Evolutionary conservation across 2,113 vertebrate species (phyloP).

Genomic region (Meriones unguiculatus): DNA sequence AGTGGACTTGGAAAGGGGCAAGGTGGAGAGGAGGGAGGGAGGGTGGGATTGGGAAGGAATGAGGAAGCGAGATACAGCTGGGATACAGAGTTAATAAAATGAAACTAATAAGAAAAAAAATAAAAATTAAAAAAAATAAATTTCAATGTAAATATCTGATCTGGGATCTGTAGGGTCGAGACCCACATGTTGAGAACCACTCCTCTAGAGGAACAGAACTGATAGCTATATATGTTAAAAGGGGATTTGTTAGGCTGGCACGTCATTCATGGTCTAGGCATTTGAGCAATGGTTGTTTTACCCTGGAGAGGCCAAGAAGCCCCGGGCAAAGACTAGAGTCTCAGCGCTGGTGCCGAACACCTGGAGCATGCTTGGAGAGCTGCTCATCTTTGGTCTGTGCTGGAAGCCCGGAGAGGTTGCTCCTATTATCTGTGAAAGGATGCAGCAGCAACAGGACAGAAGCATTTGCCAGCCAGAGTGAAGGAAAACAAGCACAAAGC

Average conservation of each 20-base stretch:
- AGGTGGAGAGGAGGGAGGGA: too few relatives aligned
- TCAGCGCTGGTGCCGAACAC: not conserved
- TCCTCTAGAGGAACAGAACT: not conserved
- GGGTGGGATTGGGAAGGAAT: too few relatives aligned
- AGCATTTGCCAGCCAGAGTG: not conserved
- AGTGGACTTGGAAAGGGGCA: too few relatives aligned
- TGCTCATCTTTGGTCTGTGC: not conserved
- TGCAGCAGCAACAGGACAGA: not conserved
- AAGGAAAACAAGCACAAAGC: not conserved
- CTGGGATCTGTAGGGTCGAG: too few relatives aligned
- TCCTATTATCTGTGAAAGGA: not conserved
- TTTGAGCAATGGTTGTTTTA: not conserved
- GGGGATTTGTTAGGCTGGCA: not conserved
- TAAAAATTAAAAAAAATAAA: too few relatives aligned
- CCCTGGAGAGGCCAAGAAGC: not conserved
- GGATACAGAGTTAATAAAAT: too few relatives aligned
- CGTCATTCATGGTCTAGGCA: not conserved
- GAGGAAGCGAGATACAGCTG: too few relatives aligned
- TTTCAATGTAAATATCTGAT: too few relatives aligned
- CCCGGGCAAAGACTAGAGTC: not conserved
- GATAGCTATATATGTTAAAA: not conserved
- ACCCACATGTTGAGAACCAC: too few relatives aligned
- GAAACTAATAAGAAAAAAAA: too few relatives aligned
- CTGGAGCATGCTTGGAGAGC: not conserved
- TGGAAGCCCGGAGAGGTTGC: not conserved